Percentiles rank a stretch among this genome's conserved stretches.
Evolutionary conservation across 2,888 invertebrate species (phyloP).

Genomic region (Eupithecia subfuscata): DNA sequence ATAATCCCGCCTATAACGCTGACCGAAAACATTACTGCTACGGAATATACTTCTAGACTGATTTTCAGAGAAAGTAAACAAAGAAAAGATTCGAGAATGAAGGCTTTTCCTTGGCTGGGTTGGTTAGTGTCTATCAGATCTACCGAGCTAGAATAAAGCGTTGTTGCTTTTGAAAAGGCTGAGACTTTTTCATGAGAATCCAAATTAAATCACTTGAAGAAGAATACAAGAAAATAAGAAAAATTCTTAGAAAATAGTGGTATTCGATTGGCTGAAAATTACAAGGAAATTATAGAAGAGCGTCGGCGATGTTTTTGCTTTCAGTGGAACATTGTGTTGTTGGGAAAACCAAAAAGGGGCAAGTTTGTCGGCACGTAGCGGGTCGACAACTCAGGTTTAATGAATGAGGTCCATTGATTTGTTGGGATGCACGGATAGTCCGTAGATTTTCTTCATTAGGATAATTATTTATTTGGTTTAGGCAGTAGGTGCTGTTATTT

Average conservation of each 20-base stretch:
- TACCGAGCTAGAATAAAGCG: neutral
- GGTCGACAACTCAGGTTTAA: neutral
- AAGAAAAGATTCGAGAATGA: neutral
- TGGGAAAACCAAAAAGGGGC: neutral
- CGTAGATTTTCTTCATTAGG: neutral
- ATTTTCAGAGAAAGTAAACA: constrained; percentile 19
- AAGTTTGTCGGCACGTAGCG: neutral
- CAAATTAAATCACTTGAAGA: neutral
- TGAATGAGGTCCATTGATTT: neutral
- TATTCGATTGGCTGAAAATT: neutral
- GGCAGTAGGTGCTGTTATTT: neutral
- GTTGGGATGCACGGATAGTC: neutral
- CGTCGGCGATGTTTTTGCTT: too few relatives aligned
- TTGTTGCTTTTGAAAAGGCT: neutral
- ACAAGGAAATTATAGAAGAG: neutral
- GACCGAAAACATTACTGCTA: constrained; percentile 27
- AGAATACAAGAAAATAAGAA: neutral
- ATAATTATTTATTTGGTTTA: neutral
- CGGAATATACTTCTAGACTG: constrained; percentile 13
- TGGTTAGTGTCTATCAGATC: neutral
- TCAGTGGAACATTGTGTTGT: neutral
- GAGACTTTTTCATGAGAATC: neutral
- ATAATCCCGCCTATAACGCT: constrained; percentile 43
- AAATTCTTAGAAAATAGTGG: neutral
- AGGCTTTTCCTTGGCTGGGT: neutral